Evolutionary conservation across 1,140 invertebrate species (phyloP).

Genomic region (Eurosta solidaginis): DNA sequence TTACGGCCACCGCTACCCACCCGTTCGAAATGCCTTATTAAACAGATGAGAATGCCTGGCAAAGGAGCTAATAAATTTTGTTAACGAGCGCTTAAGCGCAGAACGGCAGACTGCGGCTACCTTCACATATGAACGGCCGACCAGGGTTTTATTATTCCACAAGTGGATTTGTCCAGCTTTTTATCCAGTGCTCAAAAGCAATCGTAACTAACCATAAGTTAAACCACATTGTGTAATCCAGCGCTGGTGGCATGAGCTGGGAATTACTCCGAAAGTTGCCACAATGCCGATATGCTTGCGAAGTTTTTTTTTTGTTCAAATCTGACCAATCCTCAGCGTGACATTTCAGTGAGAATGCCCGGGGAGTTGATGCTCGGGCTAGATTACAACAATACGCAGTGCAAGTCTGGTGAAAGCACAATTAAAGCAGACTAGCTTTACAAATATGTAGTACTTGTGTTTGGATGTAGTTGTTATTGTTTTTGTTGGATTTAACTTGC

Average conservation of each 20-base stretch:
- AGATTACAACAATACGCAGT: background rate
- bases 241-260: background rate
- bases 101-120: background rate
- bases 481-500: background rate
- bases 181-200: background rate
- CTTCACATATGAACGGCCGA: background rate
- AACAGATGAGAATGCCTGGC: background rate
- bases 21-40: background rate
- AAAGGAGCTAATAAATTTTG: background rate
- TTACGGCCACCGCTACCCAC: background rate
- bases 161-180: background rate
- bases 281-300: background rate
- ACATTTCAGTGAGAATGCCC: background rate
- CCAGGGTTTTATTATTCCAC: background rate
- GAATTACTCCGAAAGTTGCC: background rate
- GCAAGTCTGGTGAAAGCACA: background rate
- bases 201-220: no score
- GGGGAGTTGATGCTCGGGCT: background rate
- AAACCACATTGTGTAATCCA: background rate
- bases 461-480: background rate
- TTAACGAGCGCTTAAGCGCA: background rate
- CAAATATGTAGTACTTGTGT: background rate
- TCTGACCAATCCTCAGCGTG: no score
- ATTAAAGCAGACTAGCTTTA: background rate
- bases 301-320: background rate